Evolutionary conservation across 2,797 vertebrate genomes (phyloP).

Genomic region (Lepilemur ruficaudatus): DNA sequence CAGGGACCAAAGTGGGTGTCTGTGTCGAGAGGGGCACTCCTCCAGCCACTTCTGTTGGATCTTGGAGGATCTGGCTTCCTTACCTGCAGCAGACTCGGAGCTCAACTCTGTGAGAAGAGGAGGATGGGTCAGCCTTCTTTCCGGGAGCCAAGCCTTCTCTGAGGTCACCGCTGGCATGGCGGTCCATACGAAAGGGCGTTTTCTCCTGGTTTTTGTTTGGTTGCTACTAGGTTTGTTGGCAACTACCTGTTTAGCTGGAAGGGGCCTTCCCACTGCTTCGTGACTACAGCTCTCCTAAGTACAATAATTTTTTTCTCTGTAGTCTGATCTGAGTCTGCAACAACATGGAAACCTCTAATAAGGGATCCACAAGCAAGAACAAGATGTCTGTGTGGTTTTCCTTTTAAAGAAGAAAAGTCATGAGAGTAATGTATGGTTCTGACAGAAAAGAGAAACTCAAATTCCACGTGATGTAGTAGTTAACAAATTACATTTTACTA

Average conservation of each 20-base stretch:
- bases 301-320: not conserved
- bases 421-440: not conserved
- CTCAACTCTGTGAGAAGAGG: not conserved
- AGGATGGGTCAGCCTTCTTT: not conserved
- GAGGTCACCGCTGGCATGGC: not conserved
- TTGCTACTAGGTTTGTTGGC: constrained; percentile 11
- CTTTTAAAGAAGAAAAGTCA: not conserved
- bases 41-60: not conserved
- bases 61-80: not conserved
- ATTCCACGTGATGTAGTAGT: not conserved
- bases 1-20: not conserved
- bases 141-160: not conserved
- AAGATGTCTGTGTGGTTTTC: not conserved
- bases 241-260: not conserved
- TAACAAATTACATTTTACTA: not conserved
- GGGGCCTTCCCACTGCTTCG: not conserved
- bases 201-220: not conserved
- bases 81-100: not conserved
- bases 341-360: not conserved
- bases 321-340: not conserved
- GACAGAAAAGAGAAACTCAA: not conserved
- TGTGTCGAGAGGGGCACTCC: not conserved
- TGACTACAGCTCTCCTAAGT: not conserved
- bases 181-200: not conserved
- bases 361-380: not conserved